phyloP scores from a whole-genome alignment of 2,113 vertebrate species.

The Hypocryptadius cinnamomeus region DNA sequence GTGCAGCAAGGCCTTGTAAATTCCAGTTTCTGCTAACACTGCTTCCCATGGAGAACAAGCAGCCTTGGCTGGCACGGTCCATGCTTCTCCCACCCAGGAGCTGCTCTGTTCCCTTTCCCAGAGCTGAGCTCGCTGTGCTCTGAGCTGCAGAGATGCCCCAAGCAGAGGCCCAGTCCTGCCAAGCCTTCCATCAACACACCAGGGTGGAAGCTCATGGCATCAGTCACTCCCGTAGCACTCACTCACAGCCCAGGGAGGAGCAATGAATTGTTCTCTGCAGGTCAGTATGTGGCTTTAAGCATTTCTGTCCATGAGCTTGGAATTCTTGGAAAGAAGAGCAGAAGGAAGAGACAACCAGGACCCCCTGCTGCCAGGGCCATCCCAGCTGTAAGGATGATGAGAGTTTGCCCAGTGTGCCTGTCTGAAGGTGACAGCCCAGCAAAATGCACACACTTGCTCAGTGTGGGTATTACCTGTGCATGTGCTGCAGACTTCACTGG shows the following conservation, averaged over 20 bases:
- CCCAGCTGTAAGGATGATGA: background rate
- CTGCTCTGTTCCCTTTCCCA: fast-evolving
- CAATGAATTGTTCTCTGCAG: background rate
- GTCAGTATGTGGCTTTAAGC: fast-evolving
- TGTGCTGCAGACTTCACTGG: background rate
- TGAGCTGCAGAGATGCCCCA: background rate
- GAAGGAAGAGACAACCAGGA: background rate
- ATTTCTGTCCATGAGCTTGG: background rate
- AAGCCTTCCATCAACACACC: background rate
- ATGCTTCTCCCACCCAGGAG: background rate
- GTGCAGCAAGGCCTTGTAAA: background rate
- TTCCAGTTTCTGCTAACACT: background rate
- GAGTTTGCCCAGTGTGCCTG: background rate
- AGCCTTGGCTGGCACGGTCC: background rate
- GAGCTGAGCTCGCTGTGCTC: background rate
- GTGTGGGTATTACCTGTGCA: fast-evolving
- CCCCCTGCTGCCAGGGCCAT: background rate
- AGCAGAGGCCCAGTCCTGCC: background rate
- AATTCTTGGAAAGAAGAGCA: background rate
- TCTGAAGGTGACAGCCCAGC: background rate
- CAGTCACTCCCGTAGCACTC: fast-evolving
- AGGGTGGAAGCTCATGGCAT: background rate
- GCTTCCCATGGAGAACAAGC: background rate
- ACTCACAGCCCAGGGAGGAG: background rate
- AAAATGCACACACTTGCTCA: background rate